A percentile compares a stretch with the other conserved stretches of the same genome.
Evolutionary conservation across 1,140 invertebrate genomes (phyloP).

Genomic region (Planococcus citri): DNA sequence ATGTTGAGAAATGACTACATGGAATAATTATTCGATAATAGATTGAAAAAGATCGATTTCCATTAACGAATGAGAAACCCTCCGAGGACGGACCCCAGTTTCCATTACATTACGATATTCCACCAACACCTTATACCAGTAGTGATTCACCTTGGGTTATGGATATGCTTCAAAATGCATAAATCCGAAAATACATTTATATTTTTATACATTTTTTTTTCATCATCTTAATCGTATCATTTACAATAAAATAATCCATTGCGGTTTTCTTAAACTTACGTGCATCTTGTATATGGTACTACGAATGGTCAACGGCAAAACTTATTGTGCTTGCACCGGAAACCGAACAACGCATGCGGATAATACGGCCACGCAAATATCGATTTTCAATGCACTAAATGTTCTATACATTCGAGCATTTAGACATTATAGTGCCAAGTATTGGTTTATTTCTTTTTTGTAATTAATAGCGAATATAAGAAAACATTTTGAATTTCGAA

Average conservation of each 20-base stretch:
- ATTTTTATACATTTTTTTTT: slow-evolving; percentile 3
- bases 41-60: slow-evolving; percentile 35
- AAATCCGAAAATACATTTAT: neutral
- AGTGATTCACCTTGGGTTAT: slow-evolving; percentile 38
- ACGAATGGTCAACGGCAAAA: neutral
- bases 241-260: neutral
- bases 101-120: slow-evolving; percentile 67
- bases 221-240: neutral
- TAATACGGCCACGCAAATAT: neutral
- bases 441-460: neutral
- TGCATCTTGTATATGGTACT: too few species aligned
- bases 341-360: neutral
- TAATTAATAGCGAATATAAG: neutral
- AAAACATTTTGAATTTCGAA: neutral
- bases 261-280: neutral
- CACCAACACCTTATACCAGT: slow-evolving; percentile 47
- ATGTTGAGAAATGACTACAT: neutral
- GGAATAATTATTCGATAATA: slow-evolving; percentile 26
- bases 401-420: neutral
- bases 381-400: neutral
- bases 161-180: slow-evolving; percentile 21
- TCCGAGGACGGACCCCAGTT: slow-evolving; percentile 40
- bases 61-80: slow-evolving; percentile 33
- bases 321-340: neutral
- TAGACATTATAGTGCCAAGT: neutral